phyloP scores from a whole-genome alignment of 2,113 vertebrate species.

The Stercorarius parasiticus region DNA sequence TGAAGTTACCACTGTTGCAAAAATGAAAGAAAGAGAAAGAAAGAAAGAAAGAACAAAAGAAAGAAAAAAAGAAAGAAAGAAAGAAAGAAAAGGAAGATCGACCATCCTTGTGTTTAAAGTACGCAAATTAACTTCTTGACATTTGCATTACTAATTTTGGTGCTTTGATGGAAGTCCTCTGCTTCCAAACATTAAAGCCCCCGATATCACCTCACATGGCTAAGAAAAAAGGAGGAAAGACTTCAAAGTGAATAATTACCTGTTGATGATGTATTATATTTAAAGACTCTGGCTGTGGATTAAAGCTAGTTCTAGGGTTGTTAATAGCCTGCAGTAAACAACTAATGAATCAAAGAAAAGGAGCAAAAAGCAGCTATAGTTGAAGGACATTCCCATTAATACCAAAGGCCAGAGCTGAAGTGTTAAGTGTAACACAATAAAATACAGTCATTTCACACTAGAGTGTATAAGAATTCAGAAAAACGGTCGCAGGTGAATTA shows the following conservation, averaged over 20 bases:
- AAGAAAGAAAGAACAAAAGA: accelerated
- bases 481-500: slow-evolving; percentile 6
- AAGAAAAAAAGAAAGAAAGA: background rate
- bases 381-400: slow-evolving; percentile 51
- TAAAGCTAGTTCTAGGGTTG: slow-evolving; percentile 70
- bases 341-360: slow-evolving; percentile 72
- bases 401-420: slow-evolving; percentile 24
- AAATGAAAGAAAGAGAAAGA: background rate
- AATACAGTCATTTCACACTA: slow-evolving; percentile 1
- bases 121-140: slow-evolving; percentile 27
- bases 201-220: slow-evolving; percentile 39
- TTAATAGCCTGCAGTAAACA: slow-evolving; percentile 75
- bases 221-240: slow-evolving; percentile 44
- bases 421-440: slow-evolving; percentile 16
- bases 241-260: slow-evolving; percentile 81
- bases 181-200: slow-evolving; percentile 58
- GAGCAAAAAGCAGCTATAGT: slow-evolving; percentile 43
- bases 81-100: background rate
- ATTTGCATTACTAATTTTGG: slow-evolving; percentile 57
- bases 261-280: slow-evolving; percentile 76
- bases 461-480: background rate
- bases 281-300: slow-evolving; percentile 75
- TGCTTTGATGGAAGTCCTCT: slow-evolving; percentile 68
- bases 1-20: background rate
- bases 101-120: slow-evolving; percentile 5